Base-by-base conservation (phyloP, 2,888 invertebrate genomes). In the Galerucella pusilla region DNA sequence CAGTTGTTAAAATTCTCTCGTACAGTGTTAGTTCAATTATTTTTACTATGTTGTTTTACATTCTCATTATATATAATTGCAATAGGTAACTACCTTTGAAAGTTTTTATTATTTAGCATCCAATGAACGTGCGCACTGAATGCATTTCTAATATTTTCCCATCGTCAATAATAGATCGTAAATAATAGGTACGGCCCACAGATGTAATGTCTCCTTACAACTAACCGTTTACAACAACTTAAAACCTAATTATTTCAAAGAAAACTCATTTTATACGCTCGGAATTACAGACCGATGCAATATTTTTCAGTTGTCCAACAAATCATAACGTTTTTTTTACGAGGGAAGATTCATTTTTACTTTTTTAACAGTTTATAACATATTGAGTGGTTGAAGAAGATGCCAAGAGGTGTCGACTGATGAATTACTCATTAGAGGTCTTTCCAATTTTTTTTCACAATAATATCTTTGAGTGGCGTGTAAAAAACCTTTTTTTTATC, bases 91-190 rank as follows among this genome's bases (percentile, higher is more conserved):
- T 64, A 70, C 63, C 70, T 63, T 52, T 70, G 64, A 70, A 70
- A 14, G 46, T 64, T 70, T 49, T 70, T 70, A 70, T 70, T 70
- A 70, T 63, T 70, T 70, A 64, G 9, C 70, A 16, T 45, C 70
- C 70, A 70, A 70, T 70, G 54, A 42, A 54, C 35, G 42, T n/a
- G 16, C 63, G 52, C 46, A 64, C 70, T 11, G 64, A 64, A 64
- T 64, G 70, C 52, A 70, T 70, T 70, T 70, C 69, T 70, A 70
- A 70, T 63, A 70, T 70, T 70, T 70, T 70, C 70, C 70, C 70
- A 70, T 63, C 70, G 64, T 42, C 49, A 64, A 70, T 70, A 70
- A 70, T 70, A 28, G 70, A 16, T 64, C 70, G n/a, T 70, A 70
- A 70, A 70, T 70, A 70, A 42, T 52, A 42, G 63, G 52, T 70